A percentile compares a stretch with the other conserved stretches of the same genome.
Conservation (phyloP, 1,140 invertebrate genomes). For the Sitophilus oryzae region DNA sequence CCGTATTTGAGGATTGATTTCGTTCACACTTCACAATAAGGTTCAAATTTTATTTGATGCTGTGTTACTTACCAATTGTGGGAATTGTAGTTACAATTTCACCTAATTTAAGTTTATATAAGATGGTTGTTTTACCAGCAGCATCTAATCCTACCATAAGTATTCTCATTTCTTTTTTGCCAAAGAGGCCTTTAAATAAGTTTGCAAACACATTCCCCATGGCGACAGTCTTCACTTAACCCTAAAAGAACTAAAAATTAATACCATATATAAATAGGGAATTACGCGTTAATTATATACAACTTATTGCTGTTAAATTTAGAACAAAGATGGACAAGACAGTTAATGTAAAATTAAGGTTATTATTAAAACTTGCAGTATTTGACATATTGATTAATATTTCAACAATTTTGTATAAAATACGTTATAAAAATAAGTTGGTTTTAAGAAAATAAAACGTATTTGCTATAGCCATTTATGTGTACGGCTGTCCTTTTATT, state of each 20-base stretch:
- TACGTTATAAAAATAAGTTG: background rate
- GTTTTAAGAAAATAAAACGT: too few species aligned
- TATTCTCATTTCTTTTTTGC: slow-evolving; percentile 98
- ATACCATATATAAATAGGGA: slow-evolving; percentile 5
- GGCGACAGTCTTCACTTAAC: slow-evolving; percentile 24
- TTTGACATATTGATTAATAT: slow-evolving; percentile 39
- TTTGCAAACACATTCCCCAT: slow-evolving; percentile 84
- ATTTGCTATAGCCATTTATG: too few species aligned
- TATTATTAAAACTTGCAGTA: slow-evolving; percentile 40
- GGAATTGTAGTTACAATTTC: slow-evolving; percentile 99
- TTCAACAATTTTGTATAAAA: slow-evolving; percentile 1
- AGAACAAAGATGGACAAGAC: slow-evolving; percentile 33
- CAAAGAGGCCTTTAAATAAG: slow-evolving; percentile 93
- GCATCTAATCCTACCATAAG: slow-evolving; percentile 97
- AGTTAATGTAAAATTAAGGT: slow-evolving; percentile 30
- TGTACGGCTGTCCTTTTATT: background rate
- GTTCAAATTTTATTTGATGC: too few species aligned
- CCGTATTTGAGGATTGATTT: too few species aligned
- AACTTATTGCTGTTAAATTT: slow-evolving; percentile 27
- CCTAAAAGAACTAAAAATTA: slow-evolving; percentile 18
- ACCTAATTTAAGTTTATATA: slow-evolving; percentile 99
- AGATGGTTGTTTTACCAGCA: slow-evolving; percentile 99
- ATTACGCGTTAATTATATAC: slow-evolving; percentile 23
- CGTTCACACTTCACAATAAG: background rate
- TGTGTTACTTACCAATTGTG: slow-evolving; percentile 93